Conservation (phyloP, 2,797 vertebrate genomes). For the Poeciliopsis turneri region DNA sequence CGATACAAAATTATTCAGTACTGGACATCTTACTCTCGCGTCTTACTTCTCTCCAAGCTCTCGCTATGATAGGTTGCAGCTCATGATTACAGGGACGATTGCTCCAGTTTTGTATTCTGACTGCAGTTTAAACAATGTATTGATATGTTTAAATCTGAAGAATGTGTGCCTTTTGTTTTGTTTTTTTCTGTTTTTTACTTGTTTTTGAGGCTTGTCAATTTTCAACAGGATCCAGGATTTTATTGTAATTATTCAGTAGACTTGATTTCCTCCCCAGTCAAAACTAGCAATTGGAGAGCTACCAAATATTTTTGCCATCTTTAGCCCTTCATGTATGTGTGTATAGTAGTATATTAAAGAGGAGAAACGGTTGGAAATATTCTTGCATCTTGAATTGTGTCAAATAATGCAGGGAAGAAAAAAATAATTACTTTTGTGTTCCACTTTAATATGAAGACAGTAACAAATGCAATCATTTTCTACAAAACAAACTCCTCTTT, state of each 20-base stretch:
- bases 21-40: constrained; percentile 43
- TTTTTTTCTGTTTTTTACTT: constrained; percentile 81
- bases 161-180: constrained; percentile 84
- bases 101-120: constrained; percentile 72
- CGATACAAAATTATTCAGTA: constrained; percentile 50
- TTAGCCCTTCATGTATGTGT: constrained; percentile 49
- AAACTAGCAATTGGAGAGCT: constrained; percentile 42
- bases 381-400: constrained; percentile 34
- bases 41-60: constrained; percentile 43
- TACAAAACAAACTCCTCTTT: not conserved
- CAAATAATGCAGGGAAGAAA: constrained; percentile 8
- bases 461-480: constrained; percentile 13
- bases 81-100: constrained; percentile 52
- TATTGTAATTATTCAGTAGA: constrained; percentile 35
- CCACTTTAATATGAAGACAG: constrained; percentile 47
- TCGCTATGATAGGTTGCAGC: constrained; percentile 35
- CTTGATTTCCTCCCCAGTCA: constrained; percentile 52
- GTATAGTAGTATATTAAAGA: constrained; percentile 56
- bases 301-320: constrained; percentile 55
- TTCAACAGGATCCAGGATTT: constrained; percentile 57
- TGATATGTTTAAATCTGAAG: constrained; percentile 91
- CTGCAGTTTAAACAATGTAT: constrained; percentile 88
- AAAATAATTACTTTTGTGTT: not conserved
- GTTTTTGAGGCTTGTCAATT: constrained; percentile 39
- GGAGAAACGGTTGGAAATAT: constrained; percentile 36